phyloP scores from a whole-genome alignment of 2,113 vertebrate genomes.

The Caloenas nicobarica region DNA sequence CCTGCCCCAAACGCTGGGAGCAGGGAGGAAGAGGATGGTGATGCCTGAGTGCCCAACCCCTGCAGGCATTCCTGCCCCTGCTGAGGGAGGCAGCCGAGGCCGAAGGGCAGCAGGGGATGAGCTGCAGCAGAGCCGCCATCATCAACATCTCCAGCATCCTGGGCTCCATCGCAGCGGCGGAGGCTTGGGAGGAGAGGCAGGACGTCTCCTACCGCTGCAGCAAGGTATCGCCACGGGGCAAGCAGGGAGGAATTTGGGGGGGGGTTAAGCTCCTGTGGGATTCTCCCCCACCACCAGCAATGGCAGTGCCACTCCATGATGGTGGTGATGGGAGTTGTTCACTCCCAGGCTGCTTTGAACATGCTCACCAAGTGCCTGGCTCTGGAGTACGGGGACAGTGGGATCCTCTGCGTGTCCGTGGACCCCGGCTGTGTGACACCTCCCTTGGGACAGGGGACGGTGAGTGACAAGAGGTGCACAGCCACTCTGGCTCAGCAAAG shows the following conservation, averaged over 20 bases:
- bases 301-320: background rate
- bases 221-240: rapidly evolving
- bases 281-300: rapidly evolving
- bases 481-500: background rate
- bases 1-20: rapidly evolving
- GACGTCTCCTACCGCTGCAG: conserved; percentile 59
- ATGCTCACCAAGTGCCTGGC: conserved; percentile 63
- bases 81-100: background rate
- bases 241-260: background rate
- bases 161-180: background rate
- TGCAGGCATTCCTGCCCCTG: conserved; percentile 29
- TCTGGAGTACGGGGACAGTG: conserved; percentile 4
- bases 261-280: background rate
- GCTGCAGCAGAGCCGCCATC: conserved; percentile 50
- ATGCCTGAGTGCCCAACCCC: rapidly evolving
- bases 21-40: background rate
- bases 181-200: conserved; percentile 38
- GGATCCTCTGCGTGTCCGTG: conserved; percentile 43
- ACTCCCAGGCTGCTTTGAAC: conserved; percentile 46
- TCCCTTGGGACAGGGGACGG: background rate
- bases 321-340: background rate
- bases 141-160: conserved; percentile 54
- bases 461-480: background rate
- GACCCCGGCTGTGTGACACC: conserved; percentile 25
- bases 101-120: background rate